Base-by-base conservation (phyloP, 1,140 invertebrate genomes). In the Lepeophtheirus salmonis region DNA sequence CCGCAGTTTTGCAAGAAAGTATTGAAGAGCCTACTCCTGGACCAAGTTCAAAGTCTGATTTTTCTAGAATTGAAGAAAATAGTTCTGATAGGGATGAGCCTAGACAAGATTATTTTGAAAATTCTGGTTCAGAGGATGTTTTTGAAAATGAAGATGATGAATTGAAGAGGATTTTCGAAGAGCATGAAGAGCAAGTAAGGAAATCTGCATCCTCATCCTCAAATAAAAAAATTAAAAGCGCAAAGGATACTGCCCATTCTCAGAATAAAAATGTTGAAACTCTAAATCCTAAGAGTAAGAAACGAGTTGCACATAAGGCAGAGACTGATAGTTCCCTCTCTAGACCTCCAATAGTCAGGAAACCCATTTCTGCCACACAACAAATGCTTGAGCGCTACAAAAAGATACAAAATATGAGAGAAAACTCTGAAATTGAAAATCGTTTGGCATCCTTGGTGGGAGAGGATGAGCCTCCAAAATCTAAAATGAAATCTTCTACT, bases 81-180 rank as follows among this genome's bases (percentile, higher is more conserved):
- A 24, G 21, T 20, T 3, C 52, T 2, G 3, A 12, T n/a, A n/a
- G 13, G 3, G 1, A 2, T 12, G 3, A 20, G 10, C 14, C n/a
- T 54, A n/a, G n/a, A n/a, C n/a, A n/a, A n/a, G n/a, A n/a, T n/a
- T n/a, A n/a, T n/a, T n/a, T n/a, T n/a, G 52, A 3, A 2, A 20
- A 54, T 21, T 20, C 20, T 24, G 52, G 23, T 3, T 3, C 3
- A n/a, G 52, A 54, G n/a, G 52, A 54, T 2, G 2, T 54, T 20
- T 54, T 54, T 20, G 52, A 54, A 17, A 24, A 54, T 13, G 17
- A 54, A 54, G 52, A 54, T 54, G 52, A 54, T n/a, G 52, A 54
- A 13, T 20, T 54, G 16, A 14, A 20, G 2, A 18, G 52, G 23
- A 54, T 54, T 2, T 54, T 54, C 22, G 23, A 54, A 4, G 52